Percentiles rank a stretch among this genome's conserved stretches.
phyloP scores from a whole-genome alignment of 2,888 invertebrate genomes.

The Macroteleia sp. region DNA sequence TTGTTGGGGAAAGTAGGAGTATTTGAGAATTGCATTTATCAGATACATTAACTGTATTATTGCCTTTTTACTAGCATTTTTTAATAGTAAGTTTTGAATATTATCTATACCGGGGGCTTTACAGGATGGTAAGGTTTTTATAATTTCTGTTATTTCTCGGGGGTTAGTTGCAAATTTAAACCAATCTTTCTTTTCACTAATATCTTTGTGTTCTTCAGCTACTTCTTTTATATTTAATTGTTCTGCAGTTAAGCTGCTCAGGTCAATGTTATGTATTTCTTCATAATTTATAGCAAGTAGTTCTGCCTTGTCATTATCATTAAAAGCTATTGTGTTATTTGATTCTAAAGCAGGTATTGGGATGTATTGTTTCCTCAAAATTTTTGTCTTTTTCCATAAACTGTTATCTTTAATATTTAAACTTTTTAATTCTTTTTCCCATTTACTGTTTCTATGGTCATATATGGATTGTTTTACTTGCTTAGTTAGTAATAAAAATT shows the following conservation, averaged over 20 bases:
- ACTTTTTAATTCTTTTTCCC: slow-evolving; percentile 32
- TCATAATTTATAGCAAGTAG: slow-evolving; percentile 35
- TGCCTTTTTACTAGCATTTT: slow-evolving; percentile 46
- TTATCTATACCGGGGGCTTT: slow-evolving; percentile 55
- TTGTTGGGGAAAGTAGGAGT: slow-evolving; percentile 36
- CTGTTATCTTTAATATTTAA: slow-evolving; percentile 36
- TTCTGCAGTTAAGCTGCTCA: slow-evolving; percentile 14
- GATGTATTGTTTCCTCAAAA: slow-evolving; percentile 29
- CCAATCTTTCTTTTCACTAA: no score
- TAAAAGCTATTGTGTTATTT: neutral
- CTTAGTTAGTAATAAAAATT: slow-evolving; percentile 18
- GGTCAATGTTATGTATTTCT: slow-evolving; percentile 44
- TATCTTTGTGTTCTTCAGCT: no score
- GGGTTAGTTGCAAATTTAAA: no score
- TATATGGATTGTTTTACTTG: slow-evolving; percentile 36
- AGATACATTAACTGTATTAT: slow-evolving; percentile 42
- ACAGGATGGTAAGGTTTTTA: slow-evolving; percentile 9
- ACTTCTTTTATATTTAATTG: slow-evolving; percentile 1
- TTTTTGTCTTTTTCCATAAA: slow-evolving; percentile 47
- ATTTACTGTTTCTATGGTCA: slow-evolving; percentile 33
- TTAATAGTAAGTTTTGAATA: slow-evolving; percentile 53
- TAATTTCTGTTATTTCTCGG: no score
- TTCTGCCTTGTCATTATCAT: slow-evolving; percentile 43
- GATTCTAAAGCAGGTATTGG: slow-evolving; percentile 22
- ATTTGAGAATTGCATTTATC: slow-evolving; percentile 39